Percentiles rank a stretch among this genome's conserved stretches.
Conservation (phyloP, 2,797 vertebrate genomes). For the Iguana delicatissima region DNA sequence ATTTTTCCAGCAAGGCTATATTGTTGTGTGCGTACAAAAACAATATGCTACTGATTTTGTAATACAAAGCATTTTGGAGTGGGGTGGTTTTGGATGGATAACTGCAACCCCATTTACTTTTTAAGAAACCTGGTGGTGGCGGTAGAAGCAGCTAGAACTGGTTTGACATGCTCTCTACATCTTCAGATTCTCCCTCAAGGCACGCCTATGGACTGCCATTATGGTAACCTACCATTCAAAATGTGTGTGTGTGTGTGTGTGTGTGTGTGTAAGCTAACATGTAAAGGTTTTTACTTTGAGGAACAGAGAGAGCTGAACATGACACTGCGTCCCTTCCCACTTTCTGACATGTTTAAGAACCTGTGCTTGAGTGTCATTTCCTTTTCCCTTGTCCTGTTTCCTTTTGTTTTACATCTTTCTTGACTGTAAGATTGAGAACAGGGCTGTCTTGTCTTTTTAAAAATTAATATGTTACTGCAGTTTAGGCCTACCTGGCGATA, state of each 20-base stretch:
- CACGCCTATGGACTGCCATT: background rate
- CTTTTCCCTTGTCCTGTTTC: too few species aligned
- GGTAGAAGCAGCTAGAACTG: background rate
- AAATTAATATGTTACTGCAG: too few species aligned
- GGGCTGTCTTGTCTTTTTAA: too few species aligned
- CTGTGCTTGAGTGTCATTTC: too few species aligned
- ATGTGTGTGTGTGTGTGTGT: background rate
- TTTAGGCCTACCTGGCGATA: too few species aligned
- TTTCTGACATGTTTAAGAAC: too few species aligned
- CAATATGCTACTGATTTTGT: background rate
- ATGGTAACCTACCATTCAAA: background rate
- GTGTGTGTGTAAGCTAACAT: background rate
- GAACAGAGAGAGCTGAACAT: too few species aligned
- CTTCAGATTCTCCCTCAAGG: background rate
- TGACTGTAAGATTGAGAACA: too few species aligned
- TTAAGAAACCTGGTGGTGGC: background rate
- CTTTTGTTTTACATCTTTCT: too few species aligned
- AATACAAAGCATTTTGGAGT: background rate
- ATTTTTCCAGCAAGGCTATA: background rate
- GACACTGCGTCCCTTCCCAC: background rate
- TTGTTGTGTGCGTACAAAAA: background rate
- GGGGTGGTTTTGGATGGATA: background rate
- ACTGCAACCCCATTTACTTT: background rate
- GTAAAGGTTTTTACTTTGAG: background rate
- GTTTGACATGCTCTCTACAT: background rate